Evolutionary conservation across 2,888 invertebrate species (phyloP), one percentile per base, ranked within the genome.

Genomic region (Melanostoma mellinum): DNA sequence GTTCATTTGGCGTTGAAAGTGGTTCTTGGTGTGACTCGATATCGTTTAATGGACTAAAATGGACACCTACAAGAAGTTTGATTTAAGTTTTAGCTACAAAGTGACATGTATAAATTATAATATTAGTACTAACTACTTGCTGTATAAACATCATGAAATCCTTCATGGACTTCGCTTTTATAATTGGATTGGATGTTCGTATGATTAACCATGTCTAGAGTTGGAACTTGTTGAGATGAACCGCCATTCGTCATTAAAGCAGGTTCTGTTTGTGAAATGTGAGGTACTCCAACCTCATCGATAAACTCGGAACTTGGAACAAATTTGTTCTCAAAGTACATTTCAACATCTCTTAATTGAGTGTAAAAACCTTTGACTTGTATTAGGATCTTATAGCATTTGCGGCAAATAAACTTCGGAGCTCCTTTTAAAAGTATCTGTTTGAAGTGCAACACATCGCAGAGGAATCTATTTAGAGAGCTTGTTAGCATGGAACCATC

Each of bases 341-440:
- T 32, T 61, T 79, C 73, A 40, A 73, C 73, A 61, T 79, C 79
- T 48, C 79, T 48, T 6, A 74, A 9, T 42, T 74, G 79, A 0
- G 46, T 35, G 6, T 48, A 79, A 20, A 79, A 79, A 3, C 78
- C 60, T 36, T 55, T 44, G 2, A 79, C 20, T 1, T 79, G 74
- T 4, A 79, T 61, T 20, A 79, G 9, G 0, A 42, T 74, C n/a
- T 10, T 68, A 8, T 61, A 79, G 36, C 79, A 79, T 20, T 61
- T 55, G 32, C 53, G 79, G 32, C 79, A 79, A 2, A 79, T 8
- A 9, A 55, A 32, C 38, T 53, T 38, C 1, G 9, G 4, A 1
- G 42, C 20, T 3, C 6, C 46, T 35, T 33, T 10, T 2, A 52
- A 6, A 6, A 67, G 8, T 8, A 6, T 2, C 1, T 2, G n/a